Conservation (phyloP, 2,113 vertebrate species). For the Asarcornis scutulata region DNA sequence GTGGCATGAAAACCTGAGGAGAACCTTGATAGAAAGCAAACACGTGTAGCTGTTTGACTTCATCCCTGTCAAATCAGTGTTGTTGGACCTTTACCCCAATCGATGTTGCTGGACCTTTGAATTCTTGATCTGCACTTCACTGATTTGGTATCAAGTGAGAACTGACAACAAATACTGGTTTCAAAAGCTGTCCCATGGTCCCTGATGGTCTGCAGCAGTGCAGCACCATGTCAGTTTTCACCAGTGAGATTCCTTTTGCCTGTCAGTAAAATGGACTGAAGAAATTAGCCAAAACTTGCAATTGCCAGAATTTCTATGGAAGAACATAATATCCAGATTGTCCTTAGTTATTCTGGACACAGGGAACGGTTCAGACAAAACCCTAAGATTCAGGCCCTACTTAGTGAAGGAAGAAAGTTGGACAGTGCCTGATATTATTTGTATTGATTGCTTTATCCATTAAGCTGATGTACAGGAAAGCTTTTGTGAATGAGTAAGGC, state of each 20-base stretch:
- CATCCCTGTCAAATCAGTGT: not conserved
- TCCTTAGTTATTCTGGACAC: not conserved
- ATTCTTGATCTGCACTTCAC: not conserved
- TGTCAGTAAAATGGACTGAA: not conserved
- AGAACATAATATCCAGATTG: not conserved
- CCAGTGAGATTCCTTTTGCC: not conserved
- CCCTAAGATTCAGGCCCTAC: not conserved
- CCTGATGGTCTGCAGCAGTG: not conserved
- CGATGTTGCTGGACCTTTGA: not conserved
- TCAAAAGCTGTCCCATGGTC: not conserved
- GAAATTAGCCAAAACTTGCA: not conserved
- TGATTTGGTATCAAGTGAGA: not conserved
- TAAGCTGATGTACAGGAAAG: not conserved
- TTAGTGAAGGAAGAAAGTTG: not conserved
- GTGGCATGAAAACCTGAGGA: not conserved
- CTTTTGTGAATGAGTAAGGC: not conserved
- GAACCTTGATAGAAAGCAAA: not conserved
- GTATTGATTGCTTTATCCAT: slow-evolving; percentile 52
- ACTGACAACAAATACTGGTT: not conserved
- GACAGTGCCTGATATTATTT: not conserved
- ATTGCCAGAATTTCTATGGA: not conserved
- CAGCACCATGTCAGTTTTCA: not conserved
- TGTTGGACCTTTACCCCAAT: not conserved
- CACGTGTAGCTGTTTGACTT: not conserved
- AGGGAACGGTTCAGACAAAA: not conserved